Evolutionary conservation across 1,140 invertebrate genomes (phyloP), one percentile per base, ranked within the genome.

Genomic region (Pogonognathellus flavescens): DNA sequence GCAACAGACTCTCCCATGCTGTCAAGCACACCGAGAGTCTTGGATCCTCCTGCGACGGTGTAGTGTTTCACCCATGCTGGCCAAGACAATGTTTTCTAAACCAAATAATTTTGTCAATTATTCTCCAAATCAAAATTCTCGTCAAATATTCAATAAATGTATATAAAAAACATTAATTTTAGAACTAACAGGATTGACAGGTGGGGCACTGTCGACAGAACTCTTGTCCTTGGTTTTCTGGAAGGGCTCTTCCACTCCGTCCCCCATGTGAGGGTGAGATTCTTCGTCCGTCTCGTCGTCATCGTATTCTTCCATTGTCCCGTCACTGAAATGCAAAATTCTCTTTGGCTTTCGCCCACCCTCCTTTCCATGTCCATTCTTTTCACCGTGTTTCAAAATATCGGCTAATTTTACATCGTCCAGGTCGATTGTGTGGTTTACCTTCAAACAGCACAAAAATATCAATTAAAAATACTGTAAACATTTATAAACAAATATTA

Each of bases 301-400:
- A 55, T 88, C 88, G 50, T 85, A 84, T 49, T 87, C 88, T 70
- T 88, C 88, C 25, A 88, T 81, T 10, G 88, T 88, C 8, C 88
- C 88, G 80, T 88, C 88, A 80, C 84, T 84, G 66, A 88, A 88
- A 83, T 88, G 85, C 9, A 88, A 76, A 57, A 87, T 55, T 80
- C 84, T 82, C 53, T 88, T 88, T 11, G 85, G 82, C 41, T 82
- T 80, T 81, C 80, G 50, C 1, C 49, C 49, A 10, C 52, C 76
- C 18, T 41, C 31, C 31, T 41, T 41, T 1, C 31, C 6, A 3
- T 41, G 31, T 41, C 31, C 31, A 11, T 50, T 49, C 31, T 81
- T 53, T n/a, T 81, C 80, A 22, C 8, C 41, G 7, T 81, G 31
- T 18, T 72, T 70, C 31, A 70, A 10, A 18, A 60, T 14, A 53